Evolutionary conservation across 2,113 vertebrate species (phyloP), one percentile per base, ranked within the genome.

Genomic region (Neogale vison): DNA sequence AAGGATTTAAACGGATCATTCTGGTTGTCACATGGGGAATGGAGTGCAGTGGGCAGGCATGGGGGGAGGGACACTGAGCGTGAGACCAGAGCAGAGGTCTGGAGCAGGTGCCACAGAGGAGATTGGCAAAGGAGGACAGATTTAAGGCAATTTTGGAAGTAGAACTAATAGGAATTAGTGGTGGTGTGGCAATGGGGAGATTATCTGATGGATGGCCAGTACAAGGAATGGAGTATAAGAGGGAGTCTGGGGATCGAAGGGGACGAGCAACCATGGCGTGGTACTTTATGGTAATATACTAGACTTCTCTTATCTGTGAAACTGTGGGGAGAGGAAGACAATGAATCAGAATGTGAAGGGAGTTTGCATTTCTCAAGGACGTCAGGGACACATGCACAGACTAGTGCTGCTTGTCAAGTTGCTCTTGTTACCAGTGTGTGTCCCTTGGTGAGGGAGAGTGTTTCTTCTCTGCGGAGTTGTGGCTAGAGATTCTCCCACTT

Each of bases 191-290:
- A 0, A 0, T 1, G 59, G 47, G 45, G 18, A 63, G 34, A 7
- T 8, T 11, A 65, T 52, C 31, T 0, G 12, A 34, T 1, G n/a
- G 45, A 6, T 10, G 45, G 39, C 21, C 1, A 0, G 36, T 26
- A 59, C 1, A 8, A 50, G 67, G 42, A 31, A 1, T 7, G 29
- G 15, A 12, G 10, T 0, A 8, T 17, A 72, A 45, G 47, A 69
- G 39, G 21, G 18, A 20, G 89, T n/a, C 1, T 67, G 63, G 18
- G 21, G 55, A 4, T 13, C 15, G 47, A 4, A 3, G 15, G 36
- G 8, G 31, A 12, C 1, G 8, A 4, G 8, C 17, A 5, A 1
- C 21, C 57, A 20, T 0, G 7, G 55, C 1, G 7, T 15, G 24
- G n/a, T 10, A 4, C 24, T 45, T 81, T 3, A 17, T 0, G 3